Conservation (phyloP, 2,888 invertebrate species). For the Tachina grossa region DNA sequence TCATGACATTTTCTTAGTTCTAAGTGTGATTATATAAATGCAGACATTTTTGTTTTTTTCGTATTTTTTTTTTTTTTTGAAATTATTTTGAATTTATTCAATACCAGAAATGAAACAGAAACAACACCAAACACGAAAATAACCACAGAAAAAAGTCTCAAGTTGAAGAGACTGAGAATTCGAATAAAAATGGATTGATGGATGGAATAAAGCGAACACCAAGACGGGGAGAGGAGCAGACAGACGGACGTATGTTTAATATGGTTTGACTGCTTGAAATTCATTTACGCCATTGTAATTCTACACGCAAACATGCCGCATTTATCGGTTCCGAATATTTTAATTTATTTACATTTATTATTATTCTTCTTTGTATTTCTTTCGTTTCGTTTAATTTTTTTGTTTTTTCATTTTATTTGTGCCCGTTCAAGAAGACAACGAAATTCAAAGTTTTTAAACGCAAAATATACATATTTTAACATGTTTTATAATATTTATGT, state of each 20-base stretch:
- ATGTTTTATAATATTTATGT: constrained; percentile 56
- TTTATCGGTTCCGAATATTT: constrained; percentile 76
- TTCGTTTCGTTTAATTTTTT: constrained; percentile 2
- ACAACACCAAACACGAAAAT: constrained; percentile 28
- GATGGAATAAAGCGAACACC: constrained; percentile 26
- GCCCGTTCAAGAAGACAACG: neutral
- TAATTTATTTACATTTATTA: constrained; percentile 67
- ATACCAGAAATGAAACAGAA: constrained; percentile 18
- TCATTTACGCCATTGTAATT: constrained; percentile 78
- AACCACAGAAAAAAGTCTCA: constrained; percentile 32
- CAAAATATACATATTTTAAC: constrained; percentile 41
- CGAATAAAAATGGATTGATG: constrained; percentile 41
- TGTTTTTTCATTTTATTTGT: constrained; percentile 27
- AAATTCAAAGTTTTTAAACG: constrained; percentile 34
- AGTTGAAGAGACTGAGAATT: constrained; percentile 32
- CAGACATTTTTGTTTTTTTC: constrained; percentile 35
- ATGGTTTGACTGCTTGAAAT: constrained; percentile 50
- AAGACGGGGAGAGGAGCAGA: neutral
- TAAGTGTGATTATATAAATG: constrained; percentile 36
- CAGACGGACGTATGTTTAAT: constrained; percentile 7
- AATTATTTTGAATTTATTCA: constrained; percentile 32
- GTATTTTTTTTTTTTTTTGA: neutral
- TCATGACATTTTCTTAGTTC: constrained; percentile 12
- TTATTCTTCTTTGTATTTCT: constrained; percentile 38
- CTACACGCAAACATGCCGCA: constrained; percentile 79